Conservation (phyloP, 2,888 invertebrate genomes). For the Agapostemon virescens region DNA sequence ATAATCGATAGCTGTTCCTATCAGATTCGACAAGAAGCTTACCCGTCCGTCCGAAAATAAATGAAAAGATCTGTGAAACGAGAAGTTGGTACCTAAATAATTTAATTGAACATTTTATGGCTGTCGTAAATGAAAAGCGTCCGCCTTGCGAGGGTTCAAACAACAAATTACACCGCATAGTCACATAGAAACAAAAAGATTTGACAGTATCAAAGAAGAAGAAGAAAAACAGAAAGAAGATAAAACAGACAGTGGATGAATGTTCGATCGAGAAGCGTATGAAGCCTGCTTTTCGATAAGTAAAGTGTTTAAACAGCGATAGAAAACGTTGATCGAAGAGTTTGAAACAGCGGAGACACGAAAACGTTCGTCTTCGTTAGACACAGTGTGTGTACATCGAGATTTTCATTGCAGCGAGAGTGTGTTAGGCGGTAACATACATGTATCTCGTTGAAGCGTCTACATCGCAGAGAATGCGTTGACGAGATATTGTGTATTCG, state of each 20-base stretch:
- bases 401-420: conserved; percentile 18
- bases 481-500: conserved; percentile 40
- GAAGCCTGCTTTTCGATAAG: neutral
- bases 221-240: too few species aligned
- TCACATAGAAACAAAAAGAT: neutral
- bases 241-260: neutral
- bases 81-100: neutral
- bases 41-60: too few species aligned
- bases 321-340: neutral
- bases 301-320: neutral
- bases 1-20: neutral
- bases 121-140: neutral
- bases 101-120: neutral
- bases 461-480: conserved; percentile 19
- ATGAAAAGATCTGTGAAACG: too few species aligned
- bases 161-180: neutral
- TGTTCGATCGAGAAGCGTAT: neutral
- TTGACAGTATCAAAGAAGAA: neutral
- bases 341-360: neutral
- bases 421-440: neutral
- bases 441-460: conserved; percentile 7
- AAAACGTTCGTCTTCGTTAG: neutral
- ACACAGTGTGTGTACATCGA: neutral
- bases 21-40: neutral
- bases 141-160: neutral